Evolutionary conservation across 2,113 vertebrate species (phyloP).

Genomic region (Pedetes capensis): DNA sequence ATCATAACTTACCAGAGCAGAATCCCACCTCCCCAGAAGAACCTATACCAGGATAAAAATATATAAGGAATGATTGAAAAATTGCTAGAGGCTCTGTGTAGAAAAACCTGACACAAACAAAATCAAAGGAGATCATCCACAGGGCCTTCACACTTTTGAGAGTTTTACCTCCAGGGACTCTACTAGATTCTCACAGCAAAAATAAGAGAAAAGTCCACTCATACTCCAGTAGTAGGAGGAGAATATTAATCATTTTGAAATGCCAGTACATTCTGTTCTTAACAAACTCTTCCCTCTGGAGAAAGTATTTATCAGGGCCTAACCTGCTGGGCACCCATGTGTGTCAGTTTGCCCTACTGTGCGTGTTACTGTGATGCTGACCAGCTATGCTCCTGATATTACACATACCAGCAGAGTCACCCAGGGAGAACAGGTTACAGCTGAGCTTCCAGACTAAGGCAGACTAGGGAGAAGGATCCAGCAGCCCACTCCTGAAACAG

Average conservation of each 20-base stretch:
- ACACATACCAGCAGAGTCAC: no score
- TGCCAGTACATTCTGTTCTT: not conserved
- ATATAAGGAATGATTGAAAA: not conserved
- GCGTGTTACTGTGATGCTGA: no score
- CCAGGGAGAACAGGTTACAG: no score
- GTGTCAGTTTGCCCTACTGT: no score
- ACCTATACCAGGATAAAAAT: not conserved
- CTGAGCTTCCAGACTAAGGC: no score
- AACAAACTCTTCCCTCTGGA: not conserved
- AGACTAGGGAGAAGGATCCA: no score
- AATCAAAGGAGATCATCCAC: not conserved
- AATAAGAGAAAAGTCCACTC: not conserved
- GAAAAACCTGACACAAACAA: not conserved
- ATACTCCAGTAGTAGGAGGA: not conserved
- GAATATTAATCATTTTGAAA: not conserved
- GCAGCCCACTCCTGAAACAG: no score
- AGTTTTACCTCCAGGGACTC: not conserved
- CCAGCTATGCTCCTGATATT: no score
- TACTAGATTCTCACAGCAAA: not conserved
- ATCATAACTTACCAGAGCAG: not conserved
- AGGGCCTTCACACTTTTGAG: not conserved
- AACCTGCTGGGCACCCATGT: not conserved
- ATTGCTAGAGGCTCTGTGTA: not conserved
- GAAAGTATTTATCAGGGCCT: not conserved
- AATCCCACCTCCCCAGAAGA: not conserved